Conservation (phyloP, 2,113 vertebrate genomes). For the Cyphomyrus discorhynchus region DNA sequence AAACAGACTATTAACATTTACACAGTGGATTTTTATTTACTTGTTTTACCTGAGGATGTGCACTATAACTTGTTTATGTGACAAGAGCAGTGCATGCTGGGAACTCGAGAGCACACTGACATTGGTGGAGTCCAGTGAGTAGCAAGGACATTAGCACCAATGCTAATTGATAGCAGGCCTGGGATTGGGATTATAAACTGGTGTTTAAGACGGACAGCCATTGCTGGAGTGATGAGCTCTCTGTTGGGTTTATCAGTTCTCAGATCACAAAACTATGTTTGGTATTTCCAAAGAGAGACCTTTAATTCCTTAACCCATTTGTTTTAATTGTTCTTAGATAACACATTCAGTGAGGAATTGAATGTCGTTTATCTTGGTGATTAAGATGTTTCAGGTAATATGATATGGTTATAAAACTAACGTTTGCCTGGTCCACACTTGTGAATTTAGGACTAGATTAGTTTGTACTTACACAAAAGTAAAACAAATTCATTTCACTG, state of each 20-base stretch:
- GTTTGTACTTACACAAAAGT: neutral
- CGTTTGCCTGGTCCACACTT: neutral
- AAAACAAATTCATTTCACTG: neutral
- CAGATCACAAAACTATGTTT: neutral
- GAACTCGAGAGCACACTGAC: neutral
- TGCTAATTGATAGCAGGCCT: neutral
- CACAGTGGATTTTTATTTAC: neutral
- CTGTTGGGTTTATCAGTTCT: neutral
- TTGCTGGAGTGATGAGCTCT: neutral
- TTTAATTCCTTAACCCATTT: neutral
- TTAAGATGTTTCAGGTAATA: neutral
- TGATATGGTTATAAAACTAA: neutral
- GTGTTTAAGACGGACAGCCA: neutral
- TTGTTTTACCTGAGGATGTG: neutral
- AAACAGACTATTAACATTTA: neutral
- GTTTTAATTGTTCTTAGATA: neutral
- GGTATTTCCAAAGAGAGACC: neutral
- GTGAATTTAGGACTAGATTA: neutral
- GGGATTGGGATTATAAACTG: neutral
- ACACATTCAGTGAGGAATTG: neutral
- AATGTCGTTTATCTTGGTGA: conserved; percentile 1
- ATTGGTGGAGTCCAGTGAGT: neutral
- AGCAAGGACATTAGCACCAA: neutral
- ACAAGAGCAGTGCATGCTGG: neutral
- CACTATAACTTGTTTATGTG: neutral